These are phyloP conservation scores for Capitella teleta DNA, from an alignment of 1,140 invertebrate genomes.

Conservation along the genomic window DNA sequence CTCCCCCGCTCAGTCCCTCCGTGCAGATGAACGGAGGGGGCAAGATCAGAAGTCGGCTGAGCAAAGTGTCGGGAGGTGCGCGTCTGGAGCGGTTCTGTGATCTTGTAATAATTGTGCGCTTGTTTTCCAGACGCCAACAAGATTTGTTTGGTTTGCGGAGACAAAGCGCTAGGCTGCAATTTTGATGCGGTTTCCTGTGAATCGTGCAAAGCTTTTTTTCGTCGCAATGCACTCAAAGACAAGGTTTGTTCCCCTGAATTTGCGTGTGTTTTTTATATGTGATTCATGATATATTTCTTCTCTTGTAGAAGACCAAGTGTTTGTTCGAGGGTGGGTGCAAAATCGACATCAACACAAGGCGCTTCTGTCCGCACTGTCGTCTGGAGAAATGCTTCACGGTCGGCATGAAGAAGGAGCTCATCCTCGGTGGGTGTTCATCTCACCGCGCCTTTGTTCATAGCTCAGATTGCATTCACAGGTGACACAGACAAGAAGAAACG, in stretches of 20 bases:
- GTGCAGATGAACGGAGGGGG: too few species aligned
- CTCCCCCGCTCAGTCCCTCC: too few species aligned
- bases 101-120: too few species aligned
- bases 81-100: too few species aligned
- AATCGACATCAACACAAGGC: conserved; percentile 77
- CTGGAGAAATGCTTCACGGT: conserved; percentile 80
- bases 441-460: neutral
- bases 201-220: conserved; percentile 94
- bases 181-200: conserved; percentile 96
- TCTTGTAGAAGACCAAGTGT: conserved; percentile 70
- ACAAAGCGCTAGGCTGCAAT: conserved; percentile 85
- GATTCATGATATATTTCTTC: too few species aligned
- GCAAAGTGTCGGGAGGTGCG: too few species aligned
- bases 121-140: too few species aligned
- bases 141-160: conserved; percentile 62
- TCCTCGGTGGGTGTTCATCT: conserved; percentile 42
- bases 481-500: conserved; percentile 14
- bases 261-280: too few species aligned
- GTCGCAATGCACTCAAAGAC: conserved; percentile 80
- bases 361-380: conserved; percentile 93
- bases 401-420: conserved; percentile 95
- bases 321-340: conserved; percentile 84
- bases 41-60: too few species aligned
- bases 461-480: conserved; percentile 12
- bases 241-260: conserved; percentile 57